Evolutionary conservation across 2,888 invertebrate species (phyloP).

Genomic region (Mesochorus sp.): DNA sequence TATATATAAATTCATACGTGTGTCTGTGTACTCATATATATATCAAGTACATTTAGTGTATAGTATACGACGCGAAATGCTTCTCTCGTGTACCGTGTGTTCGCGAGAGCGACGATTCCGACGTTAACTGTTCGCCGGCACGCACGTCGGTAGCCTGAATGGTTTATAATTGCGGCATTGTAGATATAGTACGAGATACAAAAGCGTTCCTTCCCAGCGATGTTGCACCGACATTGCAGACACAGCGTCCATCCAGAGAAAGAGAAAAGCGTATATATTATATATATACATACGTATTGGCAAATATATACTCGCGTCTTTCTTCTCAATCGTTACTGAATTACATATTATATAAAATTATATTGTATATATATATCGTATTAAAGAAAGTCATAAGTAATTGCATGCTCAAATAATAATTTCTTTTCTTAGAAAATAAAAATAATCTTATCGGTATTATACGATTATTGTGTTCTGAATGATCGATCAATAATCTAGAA

Average conservation of each 20-base stretch:
- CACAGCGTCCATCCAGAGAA: conserved; percentile 37
- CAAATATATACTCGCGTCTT: neutral
- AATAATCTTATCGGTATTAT: too few relatives aligned
- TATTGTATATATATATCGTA: too few relatives aligned
- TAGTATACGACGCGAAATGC: conserved; percentile 40
- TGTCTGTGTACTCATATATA: neutral
- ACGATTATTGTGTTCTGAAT: too few relatives aligned
- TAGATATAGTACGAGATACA: conserved; percentile 74
- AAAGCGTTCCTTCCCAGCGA: conserved; percentile 61
- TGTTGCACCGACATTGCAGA: conserved; percentile 42
- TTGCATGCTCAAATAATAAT: too few relatives aligned
- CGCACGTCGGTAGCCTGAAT: conserved; percentile 75
- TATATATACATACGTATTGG: neutral
- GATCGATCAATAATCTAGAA: too few relatives aligned
- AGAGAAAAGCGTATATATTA: conserved; percentile 15
- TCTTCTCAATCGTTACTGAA: neutral
- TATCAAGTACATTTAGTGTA: conserved; percentile 2
- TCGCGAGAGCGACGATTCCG: conserved; percentile 67
- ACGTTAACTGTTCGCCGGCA: conserved; percentile 73
- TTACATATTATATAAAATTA: neutral
- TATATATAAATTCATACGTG: neutral
- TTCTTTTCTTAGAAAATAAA: too few relatives aligned
- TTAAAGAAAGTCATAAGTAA: too few relatives aligned
- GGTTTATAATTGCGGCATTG: conserved; percentile 77
- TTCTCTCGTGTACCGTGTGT: conserved; percentile 55